phyloP scores from a whole-genome alignment of 2,888 invertebrate genomes.

The Erpobdella octoculata region DNA sequence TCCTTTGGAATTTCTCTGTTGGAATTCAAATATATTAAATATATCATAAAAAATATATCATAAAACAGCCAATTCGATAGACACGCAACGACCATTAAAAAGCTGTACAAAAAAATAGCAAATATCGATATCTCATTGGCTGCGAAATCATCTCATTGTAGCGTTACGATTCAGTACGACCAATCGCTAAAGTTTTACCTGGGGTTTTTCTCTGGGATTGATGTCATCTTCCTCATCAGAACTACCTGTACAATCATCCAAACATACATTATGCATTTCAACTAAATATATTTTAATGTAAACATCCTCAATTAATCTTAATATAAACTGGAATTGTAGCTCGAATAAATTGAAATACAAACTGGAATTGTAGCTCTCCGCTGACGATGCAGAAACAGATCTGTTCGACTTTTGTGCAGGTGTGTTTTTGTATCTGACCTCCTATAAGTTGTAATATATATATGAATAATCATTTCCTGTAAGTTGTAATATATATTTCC shows the following conservation, averaged over 20 bases:
- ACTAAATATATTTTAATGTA: no score
- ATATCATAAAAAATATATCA: background rate
- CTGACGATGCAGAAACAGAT: constrained; percentile 84
- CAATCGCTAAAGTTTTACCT: constrained; percentile 40
- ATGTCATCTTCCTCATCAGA: constrained; percentile 88
- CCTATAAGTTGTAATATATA: no score
- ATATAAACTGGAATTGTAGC: no score
- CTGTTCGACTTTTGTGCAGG: constrained; percentile 63
- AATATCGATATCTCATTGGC: no score
- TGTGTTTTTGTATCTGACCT: constrained; percentile 47
- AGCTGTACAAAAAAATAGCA: background rate
- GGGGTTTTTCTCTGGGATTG: constrained; percentile 72
- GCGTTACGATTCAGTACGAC: no score
- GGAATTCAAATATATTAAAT: background rate
- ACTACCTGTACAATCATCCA: constrained; percentile 61
- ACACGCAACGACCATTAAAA: background rate
- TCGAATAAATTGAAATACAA: constrained; percentile 43
- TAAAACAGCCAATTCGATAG: background rate
- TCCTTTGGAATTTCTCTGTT: constrained; percentile 73
- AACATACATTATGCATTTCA: no score
- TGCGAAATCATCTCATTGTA: no score
- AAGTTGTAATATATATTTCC: no score
- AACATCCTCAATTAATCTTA: no score
- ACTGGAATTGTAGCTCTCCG: constrained; percentile 89
- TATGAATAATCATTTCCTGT: no score